Conservation (phyloP, 2,888 invertebrate species). For the Caenorhabditis sinica region DNA sequence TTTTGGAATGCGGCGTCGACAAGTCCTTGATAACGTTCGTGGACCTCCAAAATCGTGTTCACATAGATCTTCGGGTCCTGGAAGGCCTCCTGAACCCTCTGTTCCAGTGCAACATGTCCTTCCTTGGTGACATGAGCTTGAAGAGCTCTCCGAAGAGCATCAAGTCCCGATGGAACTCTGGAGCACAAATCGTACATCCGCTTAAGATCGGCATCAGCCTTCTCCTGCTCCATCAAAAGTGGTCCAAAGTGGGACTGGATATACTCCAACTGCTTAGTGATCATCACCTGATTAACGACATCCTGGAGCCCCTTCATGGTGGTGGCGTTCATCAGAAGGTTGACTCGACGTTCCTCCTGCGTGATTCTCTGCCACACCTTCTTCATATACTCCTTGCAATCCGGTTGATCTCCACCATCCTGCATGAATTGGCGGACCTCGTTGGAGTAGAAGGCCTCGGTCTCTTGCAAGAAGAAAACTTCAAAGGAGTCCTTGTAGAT, state of each 20-base stretch:
- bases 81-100: conserved; percentile 94
- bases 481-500: conserved; percentile 89
- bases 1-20: conserved; percentile 95
- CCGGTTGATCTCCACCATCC: conserved; percentile 89
- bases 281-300: conserved; percentile 95
- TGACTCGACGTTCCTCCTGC: conserved; percentile 95
- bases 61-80: conserved; percentile 95
- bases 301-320: conserved; percentile 92
- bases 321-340: conserved; percentile 95
- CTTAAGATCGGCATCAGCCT: conserved; percentile 97
- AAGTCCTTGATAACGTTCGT: conserved; percentile 90
- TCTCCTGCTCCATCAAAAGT: conserved; percentile 96
- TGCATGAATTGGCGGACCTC: conserved; percentile 92
- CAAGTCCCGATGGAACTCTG: not conserved
- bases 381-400: conserved; percentile 95
- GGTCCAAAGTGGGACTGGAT: conserved; percentile 94
- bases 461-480: conserved; percentile 94
- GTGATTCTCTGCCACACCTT: conserved; percentile 93
- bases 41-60: conserved; percentile 93
- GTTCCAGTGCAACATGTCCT: conserved; percentile 93
- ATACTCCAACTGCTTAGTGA: conserved; percentile 95
- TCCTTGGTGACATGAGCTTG: conserved; percentile 92
- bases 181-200: conserved; percentile 91
- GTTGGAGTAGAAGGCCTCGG: conserved; percentile 94
- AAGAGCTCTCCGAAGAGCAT: conserved; percentile 87